These are phyloP conservation scores for Caenorhabditis sulstoni DNA, from an alignment of 2,888 invertebrate genomes.

Conservation along the genomic window DNA sequence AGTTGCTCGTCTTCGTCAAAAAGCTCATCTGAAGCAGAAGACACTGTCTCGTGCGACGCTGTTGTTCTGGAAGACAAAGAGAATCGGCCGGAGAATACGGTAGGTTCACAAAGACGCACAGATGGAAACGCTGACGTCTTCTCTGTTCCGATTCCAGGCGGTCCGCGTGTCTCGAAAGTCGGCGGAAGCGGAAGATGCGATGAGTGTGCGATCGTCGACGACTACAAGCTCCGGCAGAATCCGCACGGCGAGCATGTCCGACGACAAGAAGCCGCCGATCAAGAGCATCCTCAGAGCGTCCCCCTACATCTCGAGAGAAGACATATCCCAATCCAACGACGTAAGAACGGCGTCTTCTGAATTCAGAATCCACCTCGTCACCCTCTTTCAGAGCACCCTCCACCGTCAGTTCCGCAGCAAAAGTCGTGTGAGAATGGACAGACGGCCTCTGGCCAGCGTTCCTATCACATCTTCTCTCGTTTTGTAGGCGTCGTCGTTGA, in stretches of 20 bases:
- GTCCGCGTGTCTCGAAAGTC: slow-evolving; percentile 20
- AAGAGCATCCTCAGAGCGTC: slow-evolving; percentile 49
- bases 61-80: slow-evolving; percentile 8
- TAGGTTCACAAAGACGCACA: neutral
- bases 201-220: neutral
- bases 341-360: neutral
- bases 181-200: slow-evolving; percentile 55
- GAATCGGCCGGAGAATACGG: neutral
- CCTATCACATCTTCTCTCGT: neutral
- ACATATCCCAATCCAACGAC: slow-evolving; percentile 35
- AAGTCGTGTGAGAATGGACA: slow-evolving; percentile 18
- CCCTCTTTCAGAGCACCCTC: slow-evolving; percentile 45
- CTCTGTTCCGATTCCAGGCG: slow-evolving; percentile 11
- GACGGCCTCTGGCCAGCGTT: neutral
- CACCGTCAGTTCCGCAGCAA: slow-evolving; percentile 30
- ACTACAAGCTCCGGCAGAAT: no score
- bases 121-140: neutral
- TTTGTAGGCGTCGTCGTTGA: slow-evolving; percentile 33
- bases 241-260: slow-evolving; percentile 44
- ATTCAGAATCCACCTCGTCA: neutral
- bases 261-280: slow-evolving; percentile 41
- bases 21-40: slow-evolving; percentile 12
- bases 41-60: neutral
- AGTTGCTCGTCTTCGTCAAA: slow-evolving; percentile 41
- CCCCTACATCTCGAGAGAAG: slow-evolving; percentile 55